Evolutionary conservation across 1,140 invertebrate species (phyloP).

Genomic region (Eriosoma lanigerum): DNA sequence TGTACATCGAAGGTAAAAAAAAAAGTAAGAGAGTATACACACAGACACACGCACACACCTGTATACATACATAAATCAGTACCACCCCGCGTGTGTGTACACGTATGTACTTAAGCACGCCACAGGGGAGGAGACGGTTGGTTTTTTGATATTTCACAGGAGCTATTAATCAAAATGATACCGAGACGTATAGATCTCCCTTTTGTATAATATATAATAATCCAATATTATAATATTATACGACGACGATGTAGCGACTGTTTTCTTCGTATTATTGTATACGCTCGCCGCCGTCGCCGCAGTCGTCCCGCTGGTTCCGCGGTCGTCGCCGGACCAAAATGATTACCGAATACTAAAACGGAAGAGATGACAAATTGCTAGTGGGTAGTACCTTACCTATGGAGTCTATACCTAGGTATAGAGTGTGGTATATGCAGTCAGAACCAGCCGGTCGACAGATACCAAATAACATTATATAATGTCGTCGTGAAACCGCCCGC

Average conservation of each 20-base stretch:
- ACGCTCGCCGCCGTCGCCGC: slow-evolving; percentile 8
- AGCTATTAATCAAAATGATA: slow-evolving; percentile 44
- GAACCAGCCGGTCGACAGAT: neutral
- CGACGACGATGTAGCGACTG: no score
- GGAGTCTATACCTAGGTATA: no score
- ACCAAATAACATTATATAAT: neutral
- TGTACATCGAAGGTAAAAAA: neutral
- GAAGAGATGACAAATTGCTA: slow-evolving; percentile 24
- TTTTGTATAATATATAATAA: neutral
- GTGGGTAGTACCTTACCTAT: neutral
- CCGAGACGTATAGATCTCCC: slow-evolving; percentile 7
- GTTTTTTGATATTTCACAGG: slow-evolving; percentile 47
- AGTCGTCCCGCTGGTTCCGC: neutral
- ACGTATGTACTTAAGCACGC: neutral
- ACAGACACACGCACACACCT: slow-evolving; percentile 1
- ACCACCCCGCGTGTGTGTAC: neutral
- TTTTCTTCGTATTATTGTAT: slow-evolving; percentile 21
- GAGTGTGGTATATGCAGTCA: no score
- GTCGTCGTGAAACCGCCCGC: neutral
- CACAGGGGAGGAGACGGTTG: slow-evolving; percentile 22
- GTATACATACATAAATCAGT: slow-evolving; percentile 36
- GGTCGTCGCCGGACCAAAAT: neutral
- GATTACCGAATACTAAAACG: slow-evolving; percentile 7
- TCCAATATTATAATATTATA: no score
- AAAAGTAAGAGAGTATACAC: no score